Evolutionary conservation across 2,797 vertebrate species (phyloP).

Genomic region (Pitangus sulphuratus): DNA sequence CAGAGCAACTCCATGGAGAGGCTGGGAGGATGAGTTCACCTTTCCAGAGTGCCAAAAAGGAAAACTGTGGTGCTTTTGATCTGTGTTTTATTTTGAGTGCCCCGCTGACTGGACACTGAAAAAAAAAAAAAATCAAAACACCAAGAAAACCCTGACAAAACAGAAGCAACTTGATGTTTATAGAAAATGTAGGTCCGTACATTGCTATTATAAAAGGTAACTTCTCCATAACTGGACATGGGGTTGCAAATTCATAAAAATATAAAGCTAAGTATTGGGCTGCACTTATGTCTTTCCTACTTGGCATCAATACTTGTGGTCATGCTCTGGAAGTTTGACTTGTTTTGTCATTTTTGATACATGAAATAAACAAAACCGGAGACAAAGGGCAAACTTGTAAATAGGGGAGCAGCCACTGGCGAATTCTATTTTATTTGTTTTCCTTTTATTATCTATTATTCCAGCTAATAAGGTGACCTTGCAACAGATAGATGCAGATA

Average conservation of each 20-base stretch:
- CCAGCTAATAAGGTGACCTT: not conserved
- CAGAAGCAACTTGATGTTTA: not conserved
- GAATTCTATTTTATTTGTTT: constrained; percentile 34
- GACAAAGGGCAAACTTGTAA: constrained; percentile 1
- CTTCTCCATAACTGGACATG: not conserved
- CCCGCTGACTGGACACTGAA: not conserved
- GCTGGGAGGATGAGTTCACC: not conserved
- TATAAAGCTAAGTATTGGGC: not conserved
- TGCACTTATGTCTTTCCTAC: not conserved
- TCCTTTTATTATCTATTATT: not conserved
- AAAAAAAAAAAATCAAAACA: not conserved
- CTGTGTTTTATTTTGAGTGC: not conserved
- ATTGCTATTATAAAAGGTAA: not conserved
- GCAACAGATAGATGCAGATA: not conserved
- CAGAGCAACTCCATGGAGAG: fast-evolving
- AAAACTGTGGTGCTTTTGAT: not conserved
- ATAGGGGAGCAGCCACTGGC: constrained; percentile 12
- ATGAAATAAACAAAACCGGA: constrained; percentile 2
- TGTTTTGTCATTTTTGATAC: not conserved
- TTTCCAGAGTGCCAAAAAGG: not conserved
- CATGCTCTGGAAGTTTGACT: not conserved
- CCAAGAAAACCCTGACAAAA: not conserved
- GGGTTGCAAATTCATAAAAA: not conserved
- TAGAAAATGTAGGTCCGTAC: not conserved
- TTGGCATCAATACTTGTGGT: not conserved